phyloP scores from a whole-genome alignment of 2,797 vertebrate genomes.

The Cetoscarus ocellatus region DNA sequence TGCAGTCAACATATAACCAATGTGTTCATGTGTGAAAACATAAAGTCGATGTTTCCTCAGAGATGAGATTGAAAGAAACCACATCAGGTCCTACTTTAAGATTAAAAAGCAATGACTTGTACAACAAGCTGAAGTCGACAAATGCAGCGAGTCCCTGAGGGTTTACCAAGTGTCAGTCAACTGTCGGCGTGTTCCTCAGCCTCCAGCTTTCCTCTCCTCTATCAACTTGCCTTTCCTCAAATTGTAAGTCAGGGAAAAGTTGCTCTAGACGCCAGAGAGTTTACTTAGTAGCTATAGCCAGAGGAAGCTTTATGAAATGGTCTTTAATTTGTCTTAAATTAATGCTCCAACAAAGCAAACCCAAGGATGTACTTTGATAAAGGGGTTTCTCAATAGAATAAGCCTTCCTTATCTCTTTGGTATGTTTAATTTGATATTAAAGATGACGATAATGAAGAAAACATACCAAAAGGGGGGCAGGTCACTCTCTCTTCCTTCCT shows the following conservation, averaged over 20 bases:
- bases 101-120: slow-evolving; percentile 70
- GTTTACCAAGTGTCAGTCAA: slow-evolving; percentile 72
- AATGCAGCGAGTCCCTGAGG: slow-evolving; percentile 60
- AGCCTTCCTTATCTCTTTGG: too few relatives aligned
- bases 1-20: not conserved
- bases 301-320: slow-evolving; percentile 53
- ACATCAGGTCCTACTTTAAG: slow-evolving; percentile 44
- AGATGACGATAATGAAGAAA: not conserved
- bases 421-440: not conserved
- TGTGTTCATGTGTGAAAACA: slow-evolving; percentile 9
- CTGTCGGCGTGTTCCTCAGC: slow-evolving; percentile 58
- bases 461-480: not conserved
- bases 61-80: slow-evolving; percentile 32
- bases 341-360: not conserved
- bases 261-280: slow-evolving; percentile 62
- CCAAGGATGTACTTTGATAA: too few relatives aligned
- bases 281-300: slow-evolving; percentile 50
- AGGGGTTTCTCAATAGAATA: too few relatives aligned
- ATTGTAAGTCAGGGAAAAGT: slow-evolving; percentile 76
- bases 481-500: too few relatives aligned
- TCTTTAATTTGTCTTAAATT: not conserved
- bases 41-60: not conserved
- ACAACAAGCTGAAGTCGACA: slow-evolving; percentile 66
- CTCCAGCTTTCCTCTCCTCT: slow-evolving; percentile 58
- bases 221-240: slow-evolving; percentile 71